phyloP scores from a whole-genome alignment of 1,140 invertebrate species.

The Anthonomus grandis region DNA sequence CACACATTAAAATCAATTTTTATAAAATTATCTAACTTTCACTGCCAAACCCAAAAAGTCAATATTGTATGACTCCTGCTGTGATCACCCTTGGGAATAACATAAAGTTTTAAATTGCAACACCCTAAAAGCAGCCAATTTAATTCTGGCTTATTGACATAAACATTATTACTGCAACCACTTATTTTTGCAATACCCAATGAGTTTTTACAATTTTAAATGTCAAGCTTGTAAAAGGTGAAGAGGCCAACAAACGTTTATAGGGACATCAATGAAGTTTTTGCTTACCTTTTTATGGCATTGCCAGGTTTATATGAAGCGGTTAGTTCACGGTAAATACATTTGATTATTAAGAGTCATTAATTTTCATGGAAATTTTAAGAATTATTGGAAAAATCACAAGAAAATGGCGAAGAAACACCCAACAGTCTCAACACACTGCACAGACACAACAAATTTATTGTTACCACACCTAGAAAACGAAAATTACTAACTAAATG shows the following conservation, averaged over 20 bases:
- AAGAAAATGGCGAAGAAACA: slow-evolving; percentile 23
- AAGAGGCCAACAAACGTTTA: slow-evolving; percentile 22
- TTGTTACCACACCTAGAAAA: slow-evolving; percentile 19
- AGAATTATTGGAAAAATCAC: slow-evolving; percentile 5
- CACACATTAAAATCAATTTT: slow-evolving; percentile 12
- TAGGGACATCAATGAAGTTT: background rate
- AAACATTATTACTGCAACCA: slow-evolving; percentile 3
- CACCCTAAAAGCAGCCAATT: no score
- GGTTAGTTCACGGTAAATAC: no score
- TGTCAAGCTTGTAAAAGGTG: slow-evolving; percentile 25
- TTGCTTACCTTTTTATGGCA: background rate
- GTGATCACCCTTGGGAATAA: no score
- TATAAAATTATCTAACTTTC: slow-evolving; percentile 23
- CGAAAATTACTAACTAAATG: slow-evolving; percentile 20
- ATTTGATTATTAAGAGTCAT: no score
- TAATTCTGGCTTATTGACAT: background rate
- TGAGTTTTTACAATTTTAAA: slow-evolving; percentile 22
- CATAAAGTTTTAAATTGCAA: no score
- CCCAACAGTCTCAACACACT: slow-evolving; percentile 22
- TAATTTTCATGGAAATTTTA: no score
- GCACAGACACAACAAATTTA: background rate
- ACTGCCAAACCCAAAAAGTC: slow-evolving; percentile 28
- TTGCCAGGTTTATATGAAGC: background rate
- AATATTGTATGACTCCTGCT: slow-evolving; percentile 19
- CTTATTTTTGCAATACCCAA: slow-evolving; percentile 18